These are phyloP conservation scores for Cnemophilus loriae DNA, from an alignment of 2,113 vertebrate species.

Conservation along the genomic window DNA sequence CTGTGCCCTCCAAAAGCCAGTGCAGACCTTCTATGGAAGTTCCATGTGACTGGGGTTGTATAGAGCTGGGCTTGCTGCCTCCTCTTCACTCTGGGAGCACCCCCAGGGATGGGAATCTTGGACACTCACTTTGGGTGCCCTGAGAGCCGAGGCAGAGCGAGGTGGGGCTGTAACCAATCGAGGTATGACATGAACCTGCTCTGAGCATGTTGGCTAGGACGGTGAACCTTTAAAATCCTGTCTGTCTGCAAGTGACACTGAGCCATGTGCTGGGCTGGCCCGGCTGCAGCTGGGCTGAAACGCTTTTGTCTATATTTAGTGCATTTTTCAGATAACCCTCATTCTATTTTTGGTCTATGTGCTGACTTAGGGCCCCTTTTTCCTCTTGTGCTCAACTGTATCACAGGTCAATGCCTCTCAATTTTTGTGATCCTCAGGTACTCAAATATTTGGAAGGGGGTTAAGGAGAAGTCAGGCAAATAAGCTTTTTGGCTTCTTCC, in stretches of 20 bases:
- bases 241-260: not conserved
- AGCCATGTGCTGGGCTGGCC: not conserved
- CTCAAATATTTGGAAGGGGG: not conserved
- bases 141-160: rapidly evolving
- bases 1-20: not conserved
- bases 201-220: not conserved
- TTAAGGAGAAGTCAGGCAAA: not conserved
- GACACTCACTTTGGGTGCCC: not conserved
- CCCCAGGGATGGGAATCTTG: not conserved
- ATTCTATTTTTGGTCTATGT: not conserved
- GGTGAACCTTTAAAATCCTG: not conserved
- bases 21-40: rapidly evolving
- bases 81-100: not conserved
- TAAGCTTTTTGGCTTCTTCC: not conserved
- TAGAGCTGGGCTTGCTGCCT: not conserved
- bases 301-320: conserved; percentile 56
- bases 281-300: not conserved
- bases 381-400: not conserved
- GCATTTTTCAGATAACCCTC: conserved; percentile 53
- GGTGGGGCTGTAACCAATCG: rapidly evolving
- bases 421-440: not conserved
- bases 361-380: not conserved
- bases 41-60: too few relatives aligned
- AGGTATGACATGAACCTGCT: not conserved
- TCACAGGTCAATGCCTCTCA: not conserved